Evolutionary conservation across 2,888 invertebrate genomes (phyloP).

Genomic region (Timandra comae): DNA sequence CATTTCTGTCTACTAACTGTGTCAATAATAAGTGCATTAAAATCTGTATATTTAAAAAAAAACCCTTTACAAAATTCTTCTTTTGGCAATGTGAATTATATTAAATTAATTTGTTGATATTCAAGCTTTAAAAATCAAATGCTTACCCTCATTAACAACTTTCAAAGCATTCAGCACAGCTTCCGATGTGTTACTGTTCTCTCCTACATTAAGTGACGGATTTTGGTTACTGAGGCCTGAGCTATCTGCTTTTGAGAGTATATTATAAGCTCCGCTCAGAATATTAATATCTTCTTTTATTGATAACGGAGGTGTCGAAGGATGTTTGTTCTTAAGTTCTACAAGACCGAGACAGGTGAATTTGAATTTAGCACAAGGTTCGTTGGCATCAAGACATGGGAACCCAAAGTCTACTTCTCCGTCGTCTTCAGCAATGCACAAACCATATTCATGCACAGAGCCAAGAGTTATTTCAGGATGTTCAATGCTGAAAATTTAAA

Average conservation of each 20-base stretch:
- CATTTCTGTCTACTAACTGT: too few species aligned
- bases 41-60: too few species aligned
- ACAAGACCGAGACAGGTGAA: conserved; percentile 81
- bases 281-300: conserved; percentile 48
- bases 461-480: conserved; percentile 79
- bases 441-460: conserved; percentile 84
- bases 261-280: conserved; percentile 43
- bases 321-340: conserved; percentile 77
- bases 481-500: conserved; percentile 66
- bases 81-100: too few species aligned
- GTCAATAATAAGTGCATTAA: too few species aligned
- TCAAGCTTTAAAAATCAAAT: too few species aligned
- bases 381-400: conserved; percentile 90
- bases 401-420: conserved; percentile 97
- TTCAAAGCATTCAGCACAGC: conserved; percentile 57
- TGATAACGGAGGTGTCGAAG: conserved; percentile 47
- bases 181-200: conserved; percentile 67
- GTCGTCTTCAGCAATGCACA: conserved; percentile 97
- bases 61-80: too few species aligned
- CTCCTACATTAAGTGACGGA: conserved; percentile 54
- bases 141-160: conserved; percentile 68
- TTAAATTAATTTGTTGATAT: too few species aligned
- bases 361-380: conserved; percentile 94
- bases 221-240: conserved; percentile 56
- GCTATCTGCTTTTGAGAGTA: conserved; percentile 51